Base-by-base conservation (phyloP, 23 tunicate species). In the Phallusia fumigata region DNA sequence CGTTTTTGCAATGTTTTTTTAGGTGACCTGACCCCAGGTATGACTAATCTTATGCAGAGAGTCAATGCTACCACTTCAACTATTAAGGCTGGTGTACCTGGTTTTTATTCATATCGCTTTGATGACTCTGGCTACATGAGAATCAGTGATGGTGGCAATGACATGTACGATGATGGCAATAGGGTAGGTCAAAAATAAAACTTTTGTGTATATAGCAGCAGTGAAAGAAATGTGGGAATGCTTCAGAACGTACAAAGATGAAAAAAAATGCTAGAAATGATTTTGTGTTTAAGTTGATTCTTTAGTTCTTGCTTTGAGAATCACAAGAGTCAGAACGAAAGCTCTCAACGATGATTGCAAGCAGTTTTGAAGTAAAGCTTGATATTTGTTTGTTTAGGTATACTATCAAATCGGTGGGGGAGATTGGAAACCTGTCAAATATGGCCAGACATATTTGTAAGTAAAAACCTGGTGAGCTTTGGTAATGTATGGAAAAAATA, bases 131-230 rank as follows among this genome's bases (percentile, higher is more conserved):
- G 30, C 0, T 50, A 84, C 28, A 65, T 30, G 49, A 19, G 44
- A 0, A 93, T 93, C n/a, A 82, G 76, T 44, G 97, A 93, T 74
- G 97, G 97, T 30, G 97, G 97, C 49, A 65, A 50, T 35, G 97
- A 93, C 76, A 93, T 93, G 97, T 93, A 69, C 77, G 97, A 93
- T 52, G 78, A 75, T 30, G 97, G 97, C 33, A 93, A 93, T 80
- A 84, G 50, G 83, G 97, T 92, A 79, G 49, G 80, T n/a, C n/a
- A n/a, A n/a, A n/a, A n/a, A n/a, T n/a, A n/a, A n/a, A n/a, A n/a
- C 75, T 26, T 30, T 74, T 51, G 58, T 51, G n/a, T n/a, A n/a
- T 51, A 51, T 51, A 13, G 18, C 18, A 13, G 18, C 58, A 51
- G 18, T 51, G 15, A 51, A 58, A 22, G 3, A 22, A 58, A 24